Evolutionary conservation across 2,888 invertebrate species (phyloP).

Genomic region (Drosophila atripex): DNA sequence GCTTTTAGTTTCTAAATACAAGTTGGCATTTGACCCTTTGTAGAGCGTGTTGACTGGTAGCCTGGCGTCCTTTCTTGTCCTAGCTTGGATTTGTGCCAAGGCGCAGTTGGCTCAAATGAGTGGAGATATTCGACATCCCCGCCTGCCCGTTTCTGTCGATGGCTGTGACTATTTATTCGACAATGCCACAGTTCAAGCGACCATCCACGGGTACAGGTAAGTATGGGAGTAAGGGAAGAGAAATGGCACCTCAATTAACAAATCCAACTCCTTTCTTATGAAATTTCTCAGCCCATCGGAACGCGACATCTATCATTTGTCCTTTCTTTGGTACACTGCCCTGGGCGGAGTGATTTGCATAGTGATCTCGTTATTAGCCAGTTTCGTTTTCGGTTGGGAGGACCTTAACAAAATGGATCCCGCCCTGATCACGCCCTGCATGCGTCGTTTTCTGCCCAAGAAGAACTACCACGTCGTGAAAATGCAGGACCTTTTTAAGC

Average conservation of each 20-base stretch:
- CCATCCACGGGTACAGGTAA: slow-evolving; percentile 71
- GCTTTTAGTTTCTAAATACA: not conserved
- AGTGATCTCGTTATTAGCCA: slow-evolving; percentile 86
- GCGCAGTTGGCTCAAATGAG: slow-evolving; percentile 88
- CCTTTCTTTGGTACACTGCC: slow-evolving; percentile 90
- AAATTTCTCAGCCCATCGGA: slow-evolving; percentile 70
- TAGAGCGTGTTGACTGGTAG: slow-evolving; percentile 90
- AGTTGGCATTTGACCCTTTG: not conserved
- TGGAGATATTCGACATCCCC: slow-evolving; percentile 86
- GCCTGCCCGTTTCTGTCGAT: slow-evolving; percentile 85
- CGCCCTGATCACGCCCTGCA: slow-evolving; percentile 87
- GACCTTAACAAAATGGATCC: slow-evolving; percentile 86
- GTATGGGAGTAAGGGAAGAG: not conserved
- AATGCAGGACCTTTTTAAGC: slow-evolving; percentile 61
- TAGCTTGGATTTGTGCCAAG: slow-evolving; percentile 89
- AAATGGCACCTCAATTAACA: not conserved
- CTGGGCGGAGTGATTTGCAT: slow-evolving; percentile 87
- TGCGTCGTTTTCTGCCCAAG: slow-evolving; percentile 85
- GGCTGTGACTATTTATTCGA: slow-evolving; percentile 83
- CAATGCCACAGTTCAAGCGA: slow-evolving; percentile 69
- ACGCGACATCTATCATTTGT: slow-evolving; percentile 85
- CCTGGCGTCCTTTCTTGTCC: slow-evolving; percentile 86
- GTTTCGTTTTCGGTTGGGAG: slow-evolving; percentile 85
- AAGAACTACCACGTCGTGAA: slow-evolving; percentile 55
- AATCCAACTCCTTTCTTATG: not conserved